These are phyloP conservation scores for Rhingia rostrata DNA, from an alignment of 2,888 invertebrate species.

Conservation along the genomic window DNA sequence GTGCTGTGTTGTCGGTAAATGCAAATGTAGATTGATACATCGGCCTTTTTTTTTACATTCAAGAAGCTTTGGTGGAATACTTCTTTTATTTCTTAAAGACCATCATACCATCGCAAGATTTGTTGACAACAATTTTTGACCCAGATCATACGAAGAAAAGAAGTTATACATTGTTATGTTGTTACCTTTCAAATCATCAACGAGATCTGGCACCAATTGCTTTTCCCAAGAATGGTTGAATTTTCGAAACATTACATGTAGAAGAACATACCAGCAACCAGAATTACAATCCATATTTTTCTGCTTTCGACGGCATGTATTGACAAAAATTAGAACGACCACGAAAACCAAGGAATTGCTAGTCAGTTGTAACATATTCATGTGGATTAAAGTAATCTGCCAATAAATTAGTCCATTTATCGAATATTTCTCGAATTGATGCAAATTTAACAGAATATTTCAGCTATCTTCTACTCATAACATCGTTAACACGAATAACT, in stretches of 20 bases:
- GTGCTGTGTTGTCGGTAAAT: too few relatives aligned
- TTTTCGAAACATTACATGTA: constrained; percentile 47
- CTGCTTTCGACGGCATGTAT: constrained; percentile 34
- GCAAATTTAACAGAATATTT: too few relatives aligned
- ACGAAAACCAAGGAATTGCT: constrained; percentile 13
- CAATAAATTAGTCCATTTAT: constrained; percentile 26
- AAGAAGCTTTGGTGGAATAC: too few relatives aligned
- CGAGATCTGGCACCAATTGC: not conserved
- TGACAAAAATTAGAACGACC: constrained; percentile 16
- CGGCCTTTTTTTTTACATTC: too few relatives aligned
- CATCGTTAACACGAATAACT: not conserved
- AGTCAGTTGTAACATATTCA: not conserved
- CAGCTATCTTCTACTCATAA: not conserved
- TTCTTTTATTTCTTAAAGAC: too few relatives aligned
- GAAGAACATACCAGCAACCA: constrained; percentile 35
- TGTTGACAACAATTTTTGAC: too few relatives aligned
- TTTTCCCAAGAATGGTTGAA: constrained; percentile 57
- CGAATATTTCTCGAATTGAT: constrained; percentile 38
- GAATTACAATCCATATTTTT: constrained; percentile 55
- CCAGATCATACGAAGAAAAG: constrained; percentile 38
- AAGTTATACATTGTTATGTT: constrained; percentile 58
- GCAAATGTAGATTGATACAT: too few relatives aligned
- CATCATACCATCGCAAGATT: constrained; percentile 20
- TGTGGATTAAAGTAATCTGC: constrained; percentile 11
- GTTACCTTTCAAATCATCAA: constrained; percentile 33